Evolutionary conservation across 2,888 invertebrate genomes (phyloP), one percentile per base, ranked within the genome.

Genomic region (Ganaspis brasiliensis): DNA sequence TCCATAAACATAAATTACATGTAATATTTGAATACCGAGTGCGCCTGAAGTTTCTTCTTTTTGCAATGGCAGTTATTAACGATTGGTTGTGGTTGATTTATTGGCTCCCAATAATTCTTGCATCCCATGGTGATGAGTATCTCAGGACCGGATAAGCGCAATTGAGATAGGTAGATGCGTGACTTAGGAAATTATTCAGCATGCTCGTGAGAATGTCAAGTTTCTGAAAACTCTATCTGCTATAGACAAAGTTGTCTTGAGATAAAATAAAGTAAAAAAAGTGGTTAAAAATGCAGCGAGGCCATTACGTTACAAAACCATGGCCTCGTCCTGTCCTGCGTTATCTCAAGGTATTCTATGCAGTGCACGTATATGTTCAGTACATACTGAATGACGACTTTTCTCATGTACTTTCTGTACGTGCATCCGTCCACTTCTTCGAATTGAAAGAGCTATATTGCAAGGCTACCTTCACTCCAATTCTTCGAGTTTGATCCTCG

Each of bases 361-460:
- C 24, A 24, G 63, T 63, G 37, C 59, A 35, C 16, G 35, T 59
- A 59, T 59, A 59, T 35, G 16, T 61, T 1, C 3, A 16, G 19
- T 61, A 37, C 19, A 37, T 19, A 10, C 35, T 19, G 19, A 61
- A 35, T n/a, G 37, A 35, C 57, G 37, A 35, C 59, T 59, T n/a
- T 6, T 59, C 59, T 59, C 59, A 14, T 45, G 8, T 63, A 21
- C 19, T n/a, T 24, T 10, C 40, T 24, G 21, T 45, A 45, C 21
- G 21, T 37, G 40, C 63, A 40, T 26, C 67, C 45, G 45, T 45
- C 24, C 45, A 21, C 67, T 67, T 67, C 67, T 67, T 67, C 45
- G 45, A 67, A 67, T 40, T 67, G 45, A 67, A 67, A 67, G n/a
- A n/a, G 45, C 40, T 37, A 63, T 16, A 21, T 63, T 16, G 61